A percentile compares a stretch with the other conserved stretches of the same genome.
phyloP scores from a whole-genome alignment of 2,113 vertebrate genomes.

The Caranx melampygus region DNA sequence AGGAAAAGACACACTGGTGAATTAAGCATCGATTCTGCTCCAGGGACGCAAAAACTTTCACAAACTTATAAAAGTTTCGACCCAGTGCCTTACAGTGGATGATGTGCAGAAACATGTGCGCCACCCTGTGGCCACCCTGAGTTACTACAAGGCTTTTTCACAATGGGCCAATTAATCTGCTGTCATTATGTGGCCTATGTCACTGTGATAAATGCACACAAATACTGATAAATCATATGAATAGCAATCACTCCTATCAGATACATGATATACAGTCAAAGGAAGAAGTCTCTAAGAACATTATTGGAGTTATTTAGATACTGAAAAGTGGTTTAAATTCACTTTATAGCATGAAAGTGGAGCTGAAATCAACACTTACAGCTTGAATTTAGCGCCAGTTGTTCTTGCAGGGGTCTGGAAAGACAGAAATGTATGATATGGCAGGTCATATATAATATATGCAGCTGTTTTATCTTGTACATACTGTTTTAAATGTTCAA shows the following conservation, averaged over 20 bases:
- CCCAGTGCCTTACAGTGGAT: rapidly evolving
- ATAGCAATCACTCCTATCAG: no score
- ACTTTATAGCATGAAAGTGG: background rate
- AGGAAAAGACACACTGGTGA: background rate
- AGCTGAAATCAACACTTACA: background rate
- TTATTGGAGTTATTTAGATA: background rate
- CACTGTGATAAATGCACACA: no score
- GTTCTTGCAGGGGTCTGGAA: no score
- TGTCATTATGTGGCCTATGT: no score
- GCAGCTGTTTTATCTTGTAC: no score
- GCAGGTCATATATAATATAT: no score
- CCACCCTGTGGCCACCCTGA: constrained; percentile 9
- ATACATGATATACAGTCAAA: no score
- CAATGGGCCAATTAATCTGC: no score
- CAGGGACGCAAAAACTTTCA: background rate
- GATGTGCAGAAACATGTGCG: background rate
- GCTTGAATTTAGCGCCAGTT: background rate
- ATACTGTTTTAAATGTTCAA: no score
- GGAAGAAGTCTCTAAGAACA: no score
- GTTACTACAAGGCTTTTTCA: background rate
- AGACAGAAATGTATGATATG: no score
- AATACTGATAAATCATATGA: no score
- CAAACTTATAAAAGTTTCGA: background rate
- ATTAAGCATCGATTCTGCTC: background rate
- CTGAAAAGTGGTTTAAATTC: background rate